A percentile compares a stretch with the other conserved stretches of the same genome.
Evolutionary conservation across 1,140 invertebrate species (phyloP).

Genomic region (Pogonognathellus flavescens): DNA sequence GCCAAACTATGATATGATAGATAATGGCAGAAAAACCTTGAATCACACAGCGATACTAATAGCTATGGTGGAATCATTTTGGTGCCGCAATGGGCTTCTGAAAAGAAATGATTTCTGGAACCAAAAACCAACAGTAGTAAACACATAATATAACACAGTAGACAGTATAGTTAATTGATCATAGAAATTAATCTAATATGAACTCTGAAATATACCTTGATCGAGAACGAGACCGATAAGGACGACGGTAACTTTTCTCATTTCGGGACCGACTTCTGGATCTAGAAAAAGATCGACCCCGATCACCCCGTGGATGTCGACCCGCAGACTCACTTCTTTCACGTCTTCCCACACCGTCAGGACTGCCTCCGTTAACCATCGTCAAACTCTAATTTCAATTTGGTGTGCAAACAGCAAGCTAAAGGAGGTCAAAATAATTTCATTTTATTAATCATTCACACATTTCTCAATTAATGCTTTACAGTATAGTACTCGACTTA

Average conservation of each 20-base stretch:
- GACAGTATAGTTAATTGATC: not conserved
- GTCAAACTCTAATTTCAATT: not conserved
- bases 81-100: no score
- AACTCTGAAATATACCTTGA: conserved; percentile 53
- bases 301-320: conserved; percentile 48
- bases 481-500: no score
- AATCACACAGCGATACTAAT: no score
- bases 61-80: no score
- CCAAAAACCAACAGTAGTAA: no score
- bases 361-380: conserved; percentile 38
- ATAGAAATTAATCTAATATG: not conserved
- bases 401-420: not conserved
- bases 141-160: not conserved
- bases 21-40: no score
- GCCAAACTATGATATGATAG: not conserved
- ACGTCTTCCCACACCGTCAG: conserved; percentile 58
- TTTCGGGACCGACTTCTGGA: conserved; percentile 54
- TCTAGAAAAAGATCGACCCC: conserved; percentile 46
- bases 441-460: no score
- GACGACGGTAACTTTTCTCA: conserved; percentile 52
- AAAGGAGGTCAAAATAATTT: no score
- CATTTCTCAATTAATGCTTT: no score
- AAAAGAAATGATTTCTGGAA: no score
- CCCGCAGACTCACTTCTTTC: conserved; percentile 45
- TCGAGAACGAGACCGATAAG: conserved; percentile 55